Percentiles rank a stretch among this genome's conserved stretches.
These are phyloP conservation scores for Amblyornis subalaris DNA, from an alignment of 2,113 vertebrate genomes.

Conservation along the genomic window DNA sequence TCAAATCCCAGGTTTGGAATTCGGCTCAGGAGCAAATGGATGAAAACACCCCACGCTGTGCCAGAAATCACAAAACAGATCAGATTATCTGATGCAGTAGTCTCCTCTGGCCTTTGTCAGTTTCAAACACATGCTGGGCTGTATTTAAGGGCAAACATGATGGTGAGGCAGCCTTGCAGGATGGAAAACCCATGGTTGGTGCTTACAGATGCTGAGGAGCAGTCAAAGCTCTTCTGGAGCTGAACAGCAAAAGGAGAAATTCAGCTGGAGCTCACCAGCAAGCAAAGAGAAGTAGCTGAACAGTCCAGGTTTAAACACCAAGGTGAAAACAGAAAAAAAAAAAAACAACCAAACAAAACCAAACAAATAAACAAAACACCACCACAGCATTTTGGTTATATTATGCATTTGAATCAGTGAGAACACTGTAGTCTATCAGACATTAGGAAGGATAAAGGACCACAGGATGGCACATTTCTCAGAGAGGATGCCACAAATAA, in stretches of 20 bases:
- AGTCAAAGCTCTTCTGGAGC: not conserved
- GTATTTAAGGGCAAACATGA: not conserved
- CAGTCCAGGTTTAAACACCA: not conserved
- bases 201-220: not conserved
- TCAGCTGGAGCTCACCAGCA: not conserved
- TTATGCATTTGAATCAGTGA: not conserved
- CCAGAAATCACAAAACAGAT: not conserved
- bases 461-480: not conserved
- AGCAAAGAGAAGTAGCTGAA: not conserved
- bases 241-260: not conserved
- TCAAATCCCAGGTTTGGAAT: not conserved
- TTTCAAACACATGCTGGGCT: not conserved
- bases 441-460: not conserved
- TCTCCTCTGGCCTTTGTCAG: not conserved
- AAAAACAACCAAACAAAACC: not conserved
- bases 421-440: not conserved
- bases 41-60: not conserved
- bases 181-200: not conserved
- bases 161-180: accelerated
- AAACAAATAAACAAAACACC: accelerated
- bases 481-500: not conserved
- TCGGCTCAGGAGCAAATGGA: not conserved
- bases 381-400: accelerated
- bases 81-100: not conserved
- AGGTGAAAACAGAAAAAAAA: not conserved